A percentile compares a stretch with the other conserved stretches of the same genome.
Conservation (phyloP, 1,140 invertebrate genomes). For the Geopemphigus sp. region DNA sequence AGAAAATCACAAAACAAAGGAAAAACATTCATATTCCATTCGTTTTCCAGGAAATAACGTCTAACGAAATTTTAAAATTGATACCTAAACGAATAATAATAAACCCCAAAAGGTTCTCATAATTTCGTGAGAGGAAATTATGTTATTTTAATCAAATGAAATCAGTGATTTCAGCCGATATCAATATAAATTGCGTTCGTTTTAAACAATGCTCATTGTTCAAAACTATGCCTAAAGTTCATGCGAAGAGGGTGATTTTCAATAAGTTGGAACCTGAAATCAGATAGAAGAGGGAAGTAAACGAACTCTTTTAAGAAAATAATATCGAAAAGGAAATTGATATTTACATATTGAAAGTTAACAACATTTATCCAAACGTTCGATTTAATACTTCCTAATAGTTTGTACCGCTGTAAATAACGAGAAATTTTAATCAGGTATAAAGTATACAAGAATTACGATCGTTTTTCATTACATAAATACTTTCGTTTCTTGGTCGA, state of each 20-base stretch:
- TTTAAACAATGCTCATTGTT: slow-evolving; percentile 10
- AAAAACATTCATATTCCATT: slow-evolving; percentile 5
- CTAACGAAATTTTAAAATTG: not conserved
- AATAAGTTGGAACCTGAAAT: slow-evolving; percentile 7
- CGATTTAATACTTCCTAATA: not conserved
- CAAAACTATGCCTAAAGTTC: not conserved
- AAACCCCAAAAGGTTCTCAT: not conserved
- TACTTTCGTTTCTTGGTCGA: no score
- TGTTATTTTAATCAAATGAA: not conserved
- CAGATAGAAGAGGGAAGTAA: not conserved
- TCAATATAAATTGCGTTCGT: slow-evolving; percentile 12
- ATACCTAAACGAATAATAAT: not conserved
- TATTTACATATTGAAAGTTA: slow-evolving; percentile 10
- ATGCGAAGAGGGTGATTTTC: not conserved
- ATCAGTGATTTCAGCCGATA: slow-evolving; percentile 2
- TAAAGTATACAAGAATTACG: no score
- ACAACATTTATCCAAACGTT: not conserved
- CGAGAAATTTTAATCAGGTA: not conserved
- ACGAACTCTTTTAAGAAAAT: slow-evolving; percentile 3
- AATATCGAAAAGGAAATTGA: not conserved
- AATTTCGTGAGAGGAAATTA: not conserved
- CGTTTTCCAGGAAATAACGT: not conserved
- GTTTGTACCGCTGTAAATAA: not conserved
- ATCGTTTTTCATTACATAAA: no score
- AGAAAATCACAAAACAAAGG: slow-evolving; percentile 8